Evolutionary conservation across 2,888 invertebrate genomes (phyloP), one percentile per base, ranked within the genome.

Genomic region (Andricus quercusramuli): DNA sequence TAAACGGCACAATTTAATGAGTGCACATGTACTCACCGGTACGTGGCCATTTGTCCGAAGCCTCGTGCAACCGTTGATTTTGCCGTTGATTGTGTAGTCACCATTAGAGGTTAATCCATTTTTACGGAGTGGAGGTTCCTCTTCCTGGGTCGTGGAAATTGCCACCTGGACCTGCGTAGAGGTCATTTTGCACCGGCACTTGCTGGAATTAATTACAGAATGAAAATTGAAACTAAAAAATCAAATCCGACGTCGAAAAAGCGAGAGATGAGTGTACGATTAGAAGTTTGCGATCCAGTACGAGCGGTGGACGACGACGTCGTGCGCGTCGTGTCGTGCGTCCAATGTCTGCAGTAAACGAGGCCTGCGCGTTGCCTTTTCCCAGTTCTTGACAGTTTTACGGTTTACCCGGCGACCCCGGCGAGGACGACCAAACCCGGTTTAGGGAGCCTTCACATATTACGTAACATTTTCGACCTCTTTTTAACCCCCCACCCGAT

Each of bases 31-130:
- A 88, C 90, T 87, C 85, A 90, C 91, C 86, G 86, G 84, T 66
- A 88, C 81, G 84, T 87, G 86, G 77, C 86, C 88, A 83, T 89
- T 89, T 56, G 67, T 79, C 80, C 77, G 82, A 13, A 79, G 68
- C 56, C 59, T 85, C 22, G 84, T 79, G 80, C 87, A 88, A 32
- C 90, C 91, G 79, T 91, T 91, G 13, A 82, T 83, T 77, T 84
- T 86, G 44, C 86, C 86, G 82, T 87, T 86, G 68, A 81, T 77
- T 44, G 81, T 67, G 79, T 77, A 79, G 79, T 86, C 86, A 79
- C 84, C 80, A 37, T 83, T 74, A 37, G 82, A 82, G 66, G 83
- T 78, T 83, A 85, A 83, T 56, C 86, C 86, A 47, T 86, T 87
- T 70, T 82, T 82, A 51, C 80, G 77, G 15, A 65, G 62, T 78